Evolutionary conservation across 2,113 vertebrate species (phyloP), one percentile per base, ranked within the genome.

Genomic region (Cyphomyrus plagiostoma): DNA sequence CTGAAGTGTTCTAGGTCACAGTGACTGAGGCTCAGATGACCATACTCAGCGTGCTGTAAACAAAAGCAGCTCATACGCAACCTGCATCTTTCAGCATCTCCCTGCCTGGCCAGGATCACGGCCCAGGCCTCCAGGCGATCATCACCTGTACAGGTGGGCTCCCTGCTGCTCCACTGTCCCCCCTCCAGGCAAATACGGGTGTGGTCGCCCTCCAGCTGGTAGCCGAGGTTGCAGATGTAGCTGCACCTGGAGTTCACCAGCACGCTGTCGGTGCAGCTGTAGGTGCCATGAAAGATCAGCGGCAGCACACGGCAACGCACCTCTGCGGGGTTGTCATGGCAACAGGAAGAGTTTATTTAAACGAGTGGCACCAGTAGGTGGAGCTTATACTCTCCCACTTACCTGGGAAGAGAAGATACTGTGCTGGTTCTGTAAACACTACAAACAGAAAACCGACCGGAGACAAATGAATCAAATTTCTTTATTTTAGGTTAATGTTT

Each of bases 241-340:
- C 97, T 96, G 10, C 98, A 99, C 91, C 96, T 96, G 89, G 98
- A 99, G 93, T 98, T 97, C 91, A 97, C 96, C 92, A 96, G 92
- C 48, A 97, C 95, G 0, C 97, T 96, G 0, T 95, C 94, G 0
- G 96, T 96, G 94, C 98, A 99, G 66, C 92, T 94, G 91, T 98
- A 98, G 26, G 95, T 96, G 90, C 98, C 98, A 8, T 97, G 93
- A 3, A 94, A 92, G 91, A 98, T 94, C 0, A 97, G 93, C 0
- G 96, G 95, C 93, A 99, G 92, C 21, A 96, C 91, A 0, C 92
- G 96, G 94, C 98, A 99, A 53, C 97, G 97, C 89, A 97, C 93
- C 91, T 95, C 98, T 99, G 93, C 49, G n/a, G 87, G 85, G 85
- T 53, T 53, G 50, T 35, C 48, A 53, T 52, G 0, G 70, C 77